Conservation (phyloP, 2,113 vertebrate species). For the Vidua macroura region DNA sequence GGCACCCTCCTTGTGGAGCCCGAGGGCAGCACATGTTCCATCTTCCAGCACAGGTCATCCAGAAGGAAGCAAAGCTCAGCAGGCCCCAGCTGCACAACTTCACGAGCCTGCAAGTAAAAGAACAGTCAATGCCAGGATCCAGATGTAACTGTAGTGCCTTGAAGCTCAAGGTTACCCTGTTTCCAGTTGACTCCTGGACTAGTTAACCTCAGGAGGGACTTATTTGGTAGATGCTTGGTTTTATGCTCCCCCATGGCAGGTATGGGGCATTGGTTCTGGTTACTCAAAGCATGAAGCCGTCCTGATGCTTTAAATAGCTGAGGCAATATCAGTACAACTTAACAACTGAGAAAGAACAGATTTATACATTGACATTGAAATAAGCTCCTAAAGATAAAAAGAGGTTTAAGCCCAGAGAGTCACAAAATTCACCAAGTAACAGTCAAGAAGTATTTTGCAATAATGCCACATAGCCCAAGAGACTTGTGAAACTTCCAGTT, state of each 20-base stretch:
- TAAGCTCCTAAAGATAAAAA: neutral
- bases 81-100: slow-evolving; percentile 88
- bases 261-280: neutral
- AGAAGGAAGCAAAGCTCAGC: slow-evolving; percentile 90
- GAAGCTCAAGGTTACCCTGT: neutral
- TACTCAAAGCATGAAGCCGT: neutral
- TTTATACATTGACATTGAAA: neutral
- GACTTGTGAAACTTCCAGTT: neutral
- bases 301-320: neutral
- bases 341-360: neutral
- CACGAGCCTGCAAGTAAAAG: slow-evolving; percentile 73
- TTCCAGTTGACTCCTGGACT: neutral
- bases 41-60: slow-evolving; percentile 90
- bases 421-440: neutral
- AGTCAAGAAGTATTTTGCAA: neutral
- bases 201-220: neutral
- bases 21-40: slow-evolving; percentile 82
- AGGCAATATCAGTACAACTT: neutral
- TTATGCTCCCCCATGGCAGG: neutral
- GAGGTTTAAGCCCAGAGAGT: neutral
- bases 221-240: neutral
- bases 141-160: neutral
- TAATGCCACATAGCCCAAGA: neutral
- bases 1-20: slow-evolving; percentile 76
- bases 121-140: neutral